phyloP scores from a whole-genome alignment of 2,797 vertebrate species.

The Arnoldichthys spilopterus region DNA sequence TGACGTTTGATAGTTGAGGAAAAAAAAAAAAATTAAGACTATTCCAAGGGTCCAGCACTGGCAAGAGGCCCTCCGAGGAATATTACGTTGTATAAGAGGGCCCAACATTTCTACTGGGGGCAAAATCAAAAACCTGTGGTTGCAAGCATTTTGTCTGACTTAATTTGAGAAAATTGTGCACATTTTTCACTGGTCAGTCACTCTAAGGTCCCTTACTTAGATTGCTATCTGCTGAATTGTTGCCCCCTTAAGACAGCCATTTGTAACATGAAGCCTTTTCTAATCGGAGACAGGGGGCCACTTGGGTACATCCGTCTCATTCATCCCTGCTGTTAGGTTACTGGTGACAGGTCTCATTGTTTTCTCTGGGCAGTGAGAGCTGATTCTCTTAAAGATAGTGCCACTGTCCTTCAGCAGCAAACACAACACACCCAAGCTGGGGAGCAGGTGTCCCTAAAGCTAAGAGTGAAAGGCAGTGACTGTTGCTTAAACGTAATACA shows the following conservation, averaged over 20 bases:
- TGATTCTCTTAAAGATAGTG: constrained; percentile 33
- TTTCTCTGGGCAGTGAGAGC: constrained; percentile 20
- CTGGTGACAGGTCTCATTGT: constrained; percentile 36
- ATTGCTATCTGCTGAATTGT: background rate
- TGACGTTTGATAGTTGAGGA: too few relatives aligned
- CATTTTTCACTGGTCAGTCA: background rate
- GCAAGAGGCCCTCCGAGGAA: too few relatives aligned
- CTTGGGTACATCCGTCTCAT: background rate
- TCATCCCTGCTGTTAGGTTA: background rate
- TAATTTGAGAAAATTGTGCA: background rate
- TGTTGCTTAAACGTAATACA: constrained; percentile 25
- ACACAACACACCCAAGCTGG: constrained; percentile 12
- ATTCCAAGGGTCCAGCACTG: too few relatives aligned
- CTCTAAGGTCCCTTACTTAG: background rate
- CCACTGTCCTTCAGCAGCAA: constrained; percentile 40
- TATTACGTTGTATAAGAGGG: too few relatives aligned
- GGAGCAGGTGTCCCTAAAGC: constrained; percentile 19
- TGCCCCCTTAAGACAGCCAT: background rate
- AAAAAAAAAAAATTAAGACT: too few relatives aligned
- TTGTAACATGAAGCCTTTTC: background rate
- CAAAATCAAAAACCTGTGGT: too few relatives aligned
- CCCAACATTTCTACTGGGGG: too few relatives aligned
- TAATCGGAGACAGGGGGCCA: background rate
- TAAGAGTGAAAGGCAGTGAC: constrained; percentile 36
- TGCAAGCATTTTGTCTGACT: background rate